phyloP scores from a whole-genome alignment of 2,888 invertebrate genomes.

The Philhelius pedissequus region DNA sequence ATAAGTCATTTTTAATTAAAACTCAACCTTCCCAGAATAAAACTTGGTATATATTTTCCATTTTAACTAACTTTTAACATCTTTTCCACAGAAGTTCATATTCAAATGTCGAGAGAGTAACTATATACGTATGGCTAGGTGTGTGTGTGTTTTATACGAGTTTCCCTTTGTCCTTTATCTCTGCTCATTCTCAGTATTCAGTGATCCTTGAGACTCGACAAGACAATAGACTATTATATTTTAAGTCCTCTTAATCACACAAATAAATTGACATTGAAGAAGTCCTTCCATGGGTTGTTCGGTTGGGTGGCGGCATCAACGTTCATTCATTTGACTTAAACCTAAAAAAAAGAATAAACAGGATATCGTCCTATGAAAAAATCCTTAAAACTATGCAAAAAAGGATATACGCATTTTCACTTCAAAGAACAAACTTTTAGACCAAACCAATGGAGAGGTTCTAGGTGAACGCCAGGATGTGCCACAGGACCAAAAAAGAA shows the following conservation, averaged over 20 bases:
- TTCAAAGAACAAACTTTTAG: neutral
- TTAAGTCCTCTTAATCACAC: conserved; percentile 56
- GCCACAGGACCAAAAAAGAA: conserved; percentile 5
- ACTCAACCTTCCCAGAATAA: neutral
- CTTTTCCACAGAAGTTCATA: neutral
- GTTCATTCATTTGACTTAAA: neutral
- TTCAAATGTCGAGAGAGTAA: conserved; percentile 1
- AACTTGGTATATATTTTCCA: conserved; percentile 2
- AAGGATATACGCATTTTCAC: conserved; percentile 42
- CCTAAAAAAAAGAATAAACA: neutral
- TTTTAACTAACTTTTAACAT: conserved; percentile 40
- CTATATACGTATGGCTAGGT: neutral
- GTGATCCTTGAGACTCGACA: conserved; percentile 50
- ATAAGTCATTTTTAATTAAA: conserved; percentile 54
- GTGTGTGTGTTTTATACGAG: neutral
- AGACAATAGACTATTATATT: conserved; percentile 51
- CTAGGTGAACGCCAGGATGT: neutral
- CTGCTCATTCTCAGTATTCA: conserved; percentile 15
- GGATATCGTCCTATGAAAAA: neutral
- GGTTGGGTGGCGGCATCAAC: neutral
- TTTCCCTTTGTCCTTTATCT: conserved; percentile 18
- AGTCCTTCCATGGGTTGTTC: neutral
- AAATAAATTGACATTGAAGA: conserved; percentile 46
- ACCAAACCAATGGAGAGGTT: conserved; percentile 9
- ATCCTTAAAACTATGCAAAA: conserved; percentile 33